Conservation (phyloP, 30 jellyfish, hydroid and myxozoan species). For the Chrysaora quinquecirrha region DNA sequence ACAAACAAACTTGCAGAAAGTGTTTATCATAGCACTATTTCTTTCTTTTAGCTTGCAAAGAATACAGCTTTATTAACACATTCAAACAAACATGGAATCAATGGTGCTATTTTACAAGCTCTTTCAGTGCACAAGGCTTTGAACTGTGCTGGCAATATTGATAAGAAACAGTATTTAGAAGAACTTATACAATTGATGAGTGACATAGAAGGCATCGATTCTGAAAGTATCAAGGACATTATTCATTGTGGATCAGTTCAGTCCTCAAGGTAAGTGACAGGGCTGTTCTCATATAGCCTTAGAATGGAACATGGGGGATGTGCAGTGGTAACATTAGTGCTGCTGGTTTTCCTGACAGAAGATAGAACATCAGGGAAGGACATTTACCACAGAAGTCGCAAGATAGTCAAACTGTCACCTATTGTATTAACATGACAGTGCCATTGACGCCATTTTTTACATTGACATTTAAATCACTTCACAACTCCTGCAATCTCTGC, state of each 20-base stretch:
- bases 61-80: constrained; percentile 83
- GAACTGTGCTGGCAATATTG: constrained; percentile 11
- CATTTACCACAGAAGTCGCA: too few species aligned
- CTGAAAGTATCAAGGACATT: not conserved
- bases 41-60: constrained; percentile 74
- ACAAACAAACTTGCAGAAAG: not conserved
- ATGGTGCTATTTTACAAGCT: constrained; percentile 96
- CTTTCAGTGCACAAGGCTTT: constrained; percentile 76
- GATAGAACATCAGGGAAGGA: too few species aligned
- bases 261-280: not conserved
- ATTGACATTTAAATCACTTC: too few species aligned
- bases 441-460: too few species aligned
- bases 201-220: constrained; percentile 33
- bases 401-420: too few species aligned
- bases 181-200: constrained; percentile 47
- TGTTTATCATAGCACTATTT: not conserved
- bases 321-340: too few species aligned
- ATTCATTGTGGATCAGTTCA: not conserved
- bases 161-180: constrained; percentile 42
- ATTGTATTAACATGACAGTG: too few species aligned
- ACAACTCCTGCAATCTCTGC: too few species aligned
- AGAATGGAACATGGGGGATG: not conserved
- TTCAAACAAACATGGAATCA: constrained; percentile 78
- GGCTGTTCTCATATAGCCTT: not conserved
- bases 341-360: not conserved